Conservation (phyloP, 2,113 vertebrate genomes). For the Serinus canaria region DNA sequence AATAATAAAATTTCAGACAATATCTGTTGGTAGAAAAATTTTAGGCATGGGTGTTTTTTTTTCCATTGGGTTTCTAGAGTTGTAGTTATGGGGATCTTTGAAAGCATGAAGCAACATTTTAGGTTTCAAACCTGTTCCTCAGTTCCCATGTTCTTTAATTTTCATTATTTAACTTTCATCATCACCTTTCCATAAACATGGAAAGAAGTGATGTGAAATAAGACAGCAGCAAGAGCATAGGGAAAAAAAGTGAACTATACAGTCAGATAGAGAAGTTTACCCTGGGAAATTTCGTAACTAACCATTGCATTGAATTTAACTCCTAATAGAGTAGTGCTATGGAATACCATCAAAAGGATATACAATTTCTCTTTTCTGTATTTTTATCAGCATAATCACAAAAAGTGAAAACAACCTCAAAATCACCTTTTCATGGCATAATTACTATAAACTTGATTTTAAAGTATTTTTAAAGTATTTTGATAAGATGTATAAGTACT, state of each 20-base stretch:
- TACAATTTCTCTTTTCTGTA: background rate
- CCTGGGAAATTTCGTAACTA: background rate
- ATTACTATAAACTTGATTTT: background rate
- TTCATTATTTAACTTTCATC: background rate
- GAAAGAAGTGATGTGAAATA: constrained; percentile 12
- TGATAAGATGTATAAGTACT: background rate
- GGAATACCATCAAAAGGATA: background rate
- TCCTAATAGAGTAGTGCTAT: background rate
- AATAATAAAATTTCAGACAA: background rate
- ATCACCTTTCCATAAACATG: background rate
- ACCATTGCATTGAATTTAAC: background rate
- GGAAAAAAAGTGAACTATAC: background rate
- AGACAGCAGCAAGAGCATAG: background rate
- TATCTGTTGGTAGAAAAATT: background rate
- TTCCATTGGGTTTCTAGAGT: background rate
- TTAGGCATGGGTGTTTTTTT: background rate
- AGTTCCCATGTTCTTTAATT: background rate
- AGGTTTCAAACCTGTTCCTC: background rate
- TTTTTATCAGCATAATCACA: background rate
- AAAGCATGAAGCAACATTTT: background rate
- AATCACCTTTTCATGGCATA: background rate
- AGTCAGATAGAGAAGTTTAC: background rate
- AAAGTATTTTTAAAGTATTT: background rate
- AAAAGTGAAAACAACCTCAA: background rate
- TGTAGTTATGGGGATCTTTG: background rate